Conservation (phyloP, 2,888 invertebrate genomes). For the Machimus rusticus region DNA sequence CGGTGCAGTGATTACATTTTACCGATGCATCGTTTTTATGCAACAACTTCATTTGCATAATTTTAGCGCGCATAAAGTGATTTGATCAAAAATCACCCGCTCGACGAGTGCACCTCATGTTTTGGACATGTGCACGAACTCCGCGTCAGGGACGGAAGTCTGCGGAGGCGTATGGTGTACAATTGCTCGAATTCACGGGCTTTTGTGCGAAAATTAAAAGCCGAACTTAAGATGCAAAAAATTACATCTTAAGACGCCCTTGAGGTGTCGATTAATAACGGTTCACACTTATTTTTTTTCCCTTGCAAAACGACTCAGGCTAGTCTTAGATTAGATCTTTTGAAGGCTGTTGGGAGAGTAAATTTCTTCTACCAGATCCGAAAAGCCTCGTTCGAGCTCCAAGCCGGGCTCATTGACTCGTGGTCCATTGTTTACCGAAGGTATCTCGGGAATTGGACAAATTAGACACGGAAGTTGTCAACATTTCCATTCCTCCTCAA, state of each 20-base stretch:
- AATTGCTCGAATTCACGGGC: neutral
- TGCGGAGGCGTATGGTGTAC: neutral
- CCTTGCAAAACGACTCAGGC: neutral
- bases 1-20: neutral
- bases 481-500: neutral
- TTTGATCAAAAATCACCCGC: neutral
- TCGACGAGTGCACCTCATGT: neutral
- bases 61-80: neutral
- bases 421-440: neutral
- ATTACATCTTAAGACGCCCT: neutral
- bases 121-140: neutral
- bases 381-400: neutral
- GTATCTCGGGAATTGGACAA: neutral
- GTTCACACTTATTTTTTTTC: neutral
- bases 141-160: neutral
- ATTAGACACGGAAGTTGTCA: conserved; percentile 8
- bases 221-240: neutral
- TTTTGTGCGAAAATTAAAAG: neutral
- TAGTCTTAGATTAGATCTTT: neutral
- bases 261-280: conserved; percentile 33
- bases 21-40: neutral
- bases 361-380: neutral
- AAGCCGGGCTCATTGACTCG: neutral
- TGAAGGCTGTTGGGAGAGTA: neutral
- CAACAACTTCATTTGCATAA: neutral